Evolutionary conservation across 1,140 invertebrate genomes (phyloP).

Genomic region (Venustaconcha ellipsiformis): DNA sequence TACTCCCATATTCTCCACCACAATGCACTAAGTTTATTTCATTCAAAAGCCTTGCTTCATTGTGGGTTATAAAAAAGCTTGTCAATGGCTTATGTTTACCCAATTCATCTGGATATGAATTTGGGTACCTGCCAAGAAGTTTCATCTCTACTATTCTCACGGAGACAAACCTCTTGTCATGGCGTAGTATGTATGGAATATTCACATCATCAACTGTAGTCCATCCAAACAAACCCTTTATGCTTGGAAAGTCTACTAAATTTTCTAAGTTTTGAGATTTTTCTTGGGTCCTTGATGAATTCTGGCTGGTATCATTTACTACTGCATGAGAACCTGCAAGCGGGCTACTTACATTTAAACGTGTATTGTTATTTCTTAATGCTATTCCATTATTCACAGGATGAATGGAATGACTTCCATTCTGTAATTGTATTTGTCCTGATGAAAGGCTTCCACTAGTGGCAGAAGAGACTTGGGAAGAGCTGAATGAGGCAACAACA

Average conservation of each 20-base stretch:
- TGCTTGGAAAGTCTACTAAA: slow-evolving; percentile 38
- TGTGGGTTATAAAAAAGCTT: slow-evolving; percentile 93
- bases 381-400: no score
- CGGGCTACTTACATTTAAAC: no score
- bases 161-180: slow-evolving; percentile 87
- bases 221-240: slow-evolving; percentile 90
- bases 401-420: no score
- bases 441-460: no score
- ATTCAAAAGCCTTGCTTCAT: slow-evolving; percentile 89
- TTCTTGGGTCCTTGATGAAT: no score
- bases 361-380: no score
- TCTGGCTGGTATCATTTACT: no score
- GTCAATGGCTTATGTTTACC: slow-evolving; percentile 73
- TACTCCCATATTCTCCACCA: slow-evolving; percentile 88
- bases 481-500: no score
- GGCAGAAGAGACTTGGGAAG: no score
- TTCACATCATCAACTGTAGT: slow-evolving; percentile 84
- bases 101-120: slow-evolving; percentile 62
- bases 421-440: no score
- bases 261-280: slow-evolving; percentile 8
- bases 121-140: slow-evolving; percentile 73
- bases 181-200: slow-evolving; percentile 89
- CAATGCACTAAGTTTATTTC: slow-evolving; percentile 95
- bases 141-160: slow-evolving; percentile 89
- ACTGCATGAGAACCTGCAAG: no score